Evolutionary conservation across 2,797 vertebrate genomes (phyloP), one percentile per base, ranked within the genome.

Genomic region (Anisognathus igniventris): DNA sequence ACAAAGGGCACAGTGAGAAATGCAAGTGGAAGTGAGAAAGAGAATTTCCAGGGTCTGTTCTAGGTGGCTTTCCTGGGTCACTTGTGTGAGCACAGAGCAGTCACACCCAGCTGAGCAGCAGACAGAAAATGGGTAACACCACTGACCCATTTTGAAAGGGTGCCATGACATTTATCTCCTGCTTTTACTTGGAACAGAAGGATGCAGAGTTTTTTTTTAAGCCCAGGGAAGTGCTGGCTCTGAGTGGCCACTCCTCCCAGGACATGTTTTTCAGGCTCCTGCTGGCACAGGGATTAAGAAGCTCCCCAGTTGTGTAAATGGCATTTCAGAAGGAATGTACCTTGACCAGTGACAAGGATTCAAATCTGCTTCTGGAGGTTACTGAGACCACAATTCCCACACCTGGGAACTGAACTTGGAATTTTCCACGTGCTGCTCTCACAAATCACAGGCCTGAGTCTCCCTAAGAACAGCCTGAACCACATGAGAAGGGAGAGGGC

Each of bases 401-500:
- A 51, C 73, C 57, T 45, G 80, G 51, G 51, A 89, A 23, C 54
- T 39, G 67, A 61, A 30, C 30, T 9, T 3, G 5, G 53, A 64
- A 16, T 35, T 67, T 56, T 75, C 74, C 87, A 39, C 8, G 1
- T 2, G 60, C 30, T 37, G 50, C 64, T 64, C 18, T 21, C 40
- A 23, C 0, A 5, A 61, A 25, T 19, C 4, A 1, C 47, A 40
- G 64, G 11, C 35, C 31, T 20, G 51, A 71, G 31, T 23, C 66
- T 81, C 19, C 22, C 66, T 18, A 44, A 48, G 62, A 66, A 28
- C n/a, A 64, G 60, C 15, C 37, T 42, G 58, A 74, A 24, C 40
- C 30, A 40, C 54, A 7, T 0, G 4, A 68, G 62, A 57, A 39
- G 1, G 2, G 39, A 30, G 56, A 1, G 28, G 3, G 14, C 77